Conservation (phyloP, 2,113 vertebrate genomes). For the Syngnathus scovelli region DNA sequence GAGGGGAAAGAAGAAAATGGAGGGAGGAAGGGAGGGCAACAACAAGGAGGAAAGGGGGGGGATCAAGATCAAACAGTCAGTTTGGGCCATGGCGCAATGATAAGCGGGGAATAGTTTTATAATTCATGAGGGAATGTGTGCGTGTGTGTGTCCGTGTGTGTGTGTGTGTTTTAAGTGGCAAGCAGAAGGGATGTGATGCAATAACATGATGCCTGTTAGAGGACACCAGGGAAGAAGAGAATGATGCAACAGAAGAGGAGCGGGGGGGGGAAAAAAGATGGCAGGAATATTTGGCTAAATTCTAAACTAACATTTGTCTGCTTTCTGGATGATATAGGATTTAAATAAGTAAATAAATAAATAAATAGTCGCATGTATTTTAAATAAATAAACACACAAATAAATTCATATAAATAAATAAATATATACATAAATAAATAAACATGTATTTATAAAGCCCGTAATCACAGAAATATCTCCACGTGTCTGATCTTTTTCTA, state of each 20-base stretch:
- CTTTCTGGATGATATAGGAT: background rate
- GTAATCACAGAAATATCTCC: background rate
- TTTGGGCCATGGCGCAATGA: constrained; percentile 1
- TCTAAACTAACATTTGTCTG: background rate
- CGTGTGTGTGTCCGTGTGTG: background rate
- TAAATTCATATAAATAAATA: too few relatives aligned
- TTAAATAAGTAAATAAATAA: too few relatives aligned
- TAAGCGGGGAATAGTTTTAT: constrained; percentile 21
- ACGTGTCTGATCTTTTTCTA: constrained; percentile 45
- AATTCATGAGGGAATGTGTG: constrained; percentile 19
- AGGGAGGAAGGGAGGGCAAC: background rate
- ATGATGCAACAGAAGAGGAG: constrained; percentile 51
- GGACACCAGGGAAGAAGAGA: constrained; percentile 35
- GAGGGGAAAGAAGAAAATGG: background rate
- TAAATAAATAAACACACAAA: too few relatives aligned
- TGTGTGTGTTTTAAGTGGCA: constrained; percentile 9
- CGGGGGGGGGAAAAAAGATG: constrained; percentile 17
- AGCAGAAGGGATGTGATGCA: constrained; percentile 47
- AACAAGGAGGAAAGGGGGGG: constrained; percentile 6
- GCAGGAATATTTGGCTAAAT: background rate
- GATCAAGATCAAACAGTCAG: constrained; percentile 2
- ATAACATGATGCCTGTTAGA: constrained; percentile 34
- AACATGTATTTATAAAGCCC: too few relatives aligned
- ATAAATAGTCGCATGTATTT: too few relatives aligned
- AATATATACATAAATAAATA: too few relatives aligned